These are phyloP conservation scores for Parapristionchus giblindavisi DNA, from an alignment of 2,888 invertebrate genomes.

Conservation along the genomic window DNA sequence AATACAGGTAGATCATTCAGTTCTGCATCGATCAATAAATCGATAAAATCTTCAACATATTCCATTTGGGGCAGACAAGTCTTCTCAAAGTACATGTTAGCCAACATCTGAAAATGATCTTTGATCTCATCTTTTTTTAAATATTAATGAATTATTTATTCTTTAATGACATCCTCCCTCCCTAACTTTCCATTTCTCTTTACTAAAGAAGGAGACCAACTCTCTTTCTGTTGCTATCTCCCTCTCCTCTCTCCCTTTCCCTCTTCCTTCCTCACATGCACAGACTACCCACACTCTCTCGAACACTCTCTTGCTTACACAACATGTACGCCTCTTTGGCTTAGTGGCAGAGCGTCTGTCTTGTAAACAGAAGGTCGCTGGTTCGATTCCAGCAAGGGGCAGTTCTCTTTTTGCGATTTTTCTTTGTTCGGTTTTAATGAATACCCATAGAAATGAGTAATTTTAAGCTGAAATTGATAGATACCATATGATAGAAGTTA, in stretches of 20 bases:
- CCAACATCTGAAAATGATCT: slow-evolving; percentile 51
- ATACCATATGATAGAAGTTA: too few species aligned
- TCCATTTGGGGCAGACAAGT: slow-evolving; percentile 68
- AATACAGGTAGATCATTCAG: slow-evolving; percentile 68
- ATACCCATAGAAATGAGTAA: not conserved
- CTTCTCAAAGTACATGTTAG: slow-evolving; percentile 67
- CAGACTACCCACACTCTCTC: slow-evolving; percentile 1
- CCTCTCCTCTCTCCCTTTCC: not conserved
- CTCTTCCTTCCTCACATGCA: slow-evolving; percentile 12
- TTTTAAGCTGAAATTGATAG: not conserved
- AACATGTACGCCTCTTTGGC: slow-evolving; percentile 34
- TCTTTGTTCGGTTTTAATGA: not conserved
- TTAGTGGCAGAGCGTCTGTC: slow-evolving; percentile 42
- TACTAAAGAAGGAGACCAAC: not conserved
- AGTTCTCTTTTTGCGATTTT: slow-evolving; percentile 10
- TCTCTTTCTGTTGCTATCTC: not conserved
- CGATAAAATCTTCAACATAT: slow-evolving; percentile 65
- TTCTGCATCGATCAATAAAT: slow-evolving; percentile 66
- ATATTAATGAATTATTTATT: not conserved
- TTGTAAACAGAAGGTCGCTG: slow-evolving; percentile 42
- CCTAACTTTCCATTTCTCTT: not conserved
- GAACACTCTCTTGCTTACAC: slow-evolving; percentile 9
- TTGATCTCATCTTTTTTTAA: not conserved
- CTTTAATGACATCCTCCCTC: not conserved
- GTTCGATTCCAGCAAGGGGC: slow-evolving; percentile 43